phyloP scores from a whole-genome alignment of 2,113 vertebrate genomes.

The Burhinus bistriatus region DNA sequence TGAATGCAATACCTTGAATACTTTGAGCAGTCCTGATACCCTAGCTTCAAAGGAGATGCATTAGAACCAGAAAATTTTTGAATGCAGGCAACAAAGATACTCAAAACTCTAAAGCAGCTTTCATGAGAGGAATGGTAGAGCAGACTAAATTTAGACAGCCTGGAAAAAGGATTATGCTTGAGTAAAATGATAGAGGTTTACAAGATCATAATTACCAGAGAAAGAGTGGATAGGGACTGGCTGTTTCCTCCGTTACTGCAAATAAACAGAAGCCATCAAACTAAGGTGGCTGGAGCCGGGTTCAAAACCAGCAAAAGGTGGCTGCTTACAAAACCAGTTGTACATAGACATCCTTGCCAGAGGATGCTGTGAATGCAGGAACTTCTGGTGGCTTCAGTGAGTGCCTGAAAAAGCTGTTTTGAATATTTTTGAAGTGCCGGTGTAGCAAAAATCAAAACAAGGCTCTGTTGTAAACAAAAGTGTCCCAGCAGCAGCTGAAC shows the following conservation, averaged over 20 bases:
- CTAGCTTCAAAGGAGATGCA: background rate
- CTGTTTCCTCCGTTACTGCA: background rate
- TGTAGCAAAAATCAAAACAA: background rate
- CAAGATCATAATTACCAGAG: background rate
- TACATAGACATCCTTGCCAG: background rate
- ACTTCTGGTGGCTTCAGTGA: background rate
- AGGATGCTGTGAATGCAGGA: background rate
- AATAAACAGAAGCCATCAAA: background rate
- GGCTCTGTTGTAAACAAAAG: background rate
- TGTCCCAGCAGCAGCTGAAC: background rate
- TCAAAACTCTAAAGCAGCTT: background rate
- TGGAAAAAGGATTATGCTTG: background rate
- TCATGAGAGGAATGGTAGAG: background rate
- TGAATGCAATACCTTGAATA: background rate
- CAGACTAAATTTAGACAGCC: background rate
- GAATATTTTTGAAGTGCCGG: background rate
- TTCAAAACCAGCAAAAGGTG: background rate
- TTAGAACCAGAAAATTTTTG: background rate
- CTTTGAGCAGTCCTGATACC: background rate
- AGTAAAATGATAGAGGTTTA: background rate
- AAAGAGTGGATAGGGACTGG: background rate
- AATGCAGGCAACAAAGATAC: background rate
- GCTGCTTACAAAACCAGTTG: background rate
- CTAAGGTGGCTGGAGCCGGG: accelerated
- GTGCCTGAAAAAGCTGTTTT: background rate